Evolutionary conservation across 2,797 vertebrate species (phyloP).

Genomic region (Peromyscus attwateri): DNA sequence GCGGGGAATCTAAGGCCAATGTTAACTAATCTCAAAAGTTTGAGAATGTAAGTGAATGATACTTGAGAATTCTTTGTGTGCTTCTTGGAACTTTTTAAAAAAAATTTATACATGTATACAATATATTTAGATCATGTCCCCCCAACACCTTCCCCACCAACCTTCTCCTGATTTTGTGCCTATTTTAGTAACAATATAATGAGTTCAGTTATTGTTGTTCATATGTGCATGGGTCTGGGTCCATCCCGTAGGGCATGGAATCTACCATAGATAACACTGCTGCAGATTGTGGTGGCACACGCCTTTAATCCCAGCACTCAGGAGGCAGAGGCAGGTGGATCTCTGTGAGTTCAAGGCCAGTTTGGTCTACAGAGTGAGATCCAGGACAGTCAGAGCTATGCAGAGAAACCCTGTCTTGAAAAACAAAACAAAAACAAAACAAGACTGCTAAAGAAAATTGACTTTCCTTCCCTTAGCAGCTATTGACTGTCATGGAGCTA

Average conservation of each 20-base stretch:
- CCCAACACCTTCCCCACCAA: not conserved
- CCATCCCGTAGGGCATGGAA: not conserved
- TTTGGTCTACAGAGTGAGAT: not conserved
- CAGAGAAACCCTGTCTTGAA: not conserved
- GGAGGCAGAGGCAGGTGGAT: not conserved
- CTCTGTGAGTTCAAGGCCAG: not conserved
- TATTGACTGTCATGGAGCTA: too few relatives aligned
- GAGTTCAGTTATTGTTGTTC: too few relatives aligned
- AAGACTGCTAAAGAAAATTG: not conserved
- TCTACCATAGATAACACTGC: too few relatives aligned
- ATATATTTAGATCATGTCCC: not conserved
- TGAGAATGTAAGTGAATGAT: not conserved
- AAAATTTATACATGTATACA: not conserved
- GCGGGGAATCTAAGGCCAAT: not conserved
- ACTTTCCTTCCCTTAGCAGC: not conserved
- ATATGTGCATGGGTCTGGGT: not conserved
- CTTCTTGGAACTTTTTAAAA: not conserved
- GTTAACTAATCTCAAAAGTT: conserved; percentile 2
- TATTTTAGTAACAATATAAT: not conserved
- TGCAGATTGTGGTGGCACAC: not conserved
- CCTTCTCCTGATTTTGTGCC: not conserved
- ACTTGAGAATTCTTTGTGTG: conserved; percentile 46
- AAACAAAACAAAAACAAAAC: not conserved
- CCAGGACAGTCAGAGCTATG: not conserved
- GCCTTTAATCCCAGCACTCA: too few relatives aligned